Base-by-base conservation (phyloP, 2,113 vertebrate genomes). In the Sterna hirundo region DNA sequence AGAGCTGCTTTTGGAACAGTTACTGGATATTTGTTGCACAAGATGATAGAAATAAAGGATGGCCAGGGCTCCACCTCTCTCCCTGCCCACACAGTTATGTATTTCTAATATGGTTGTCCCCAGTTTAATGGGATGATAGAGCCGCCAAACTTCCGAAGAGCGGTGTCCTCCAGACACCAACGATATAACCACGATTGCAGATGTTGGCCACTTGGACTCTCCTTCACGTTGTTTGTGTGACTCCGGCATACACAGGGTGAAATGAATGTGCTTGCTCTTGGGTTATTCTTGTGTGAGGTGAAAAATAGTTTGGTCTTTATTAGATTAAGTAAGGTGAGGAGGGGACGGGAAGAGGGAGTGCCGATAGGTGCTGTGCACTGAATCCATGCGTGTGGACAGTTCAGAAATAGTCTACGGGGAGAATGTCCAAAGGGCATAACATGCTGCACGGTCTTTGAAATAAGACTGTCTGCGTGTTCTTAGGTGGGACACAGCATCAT, bases 81-180 rank as follows among this genome's bases (percentile, higher is more conserved):
- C 14, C 60, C 47, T 86, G 46, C 34, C 42, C 78, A 6, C 2
- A 22, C 26, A 22, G 17, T 32, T 52, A 20, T 18, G 15, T 58
- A 18, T 61, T 93, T 68, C 44, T 82, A 40, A 12, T 23, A 44
- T 4, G 9, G 15, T 18, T 83, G 44, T 57, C 47, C 18, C 72
- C 1, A 3, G 3, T 74, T 86, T 36, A 76, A 51, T 18, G 15
- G 42, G 36, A n/a, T 71, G 69, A 65, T 6, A 61, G 52, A 57
- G 21, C 46, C 1, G 0, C 1, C 2, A 40, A 12, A 15, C 34
- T 58, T 88, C 76, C 18, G 22, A 11, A 49, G 72, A 75, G 54
- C 32, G 16, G 34, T 61, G 9, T 60, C 64, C 54, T 93, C 66
- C 76, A 55, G 64, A 78, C 55, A 42, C 9, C 32, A 11, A 4